Percentiles rank a stretch among this genome's conserved stretches.
These are phyloP conservation scores for Perca fluviatilis DNA, from an alignment of 2,113 vertebrate genomes.

Conservation along the genomic window DNA sequence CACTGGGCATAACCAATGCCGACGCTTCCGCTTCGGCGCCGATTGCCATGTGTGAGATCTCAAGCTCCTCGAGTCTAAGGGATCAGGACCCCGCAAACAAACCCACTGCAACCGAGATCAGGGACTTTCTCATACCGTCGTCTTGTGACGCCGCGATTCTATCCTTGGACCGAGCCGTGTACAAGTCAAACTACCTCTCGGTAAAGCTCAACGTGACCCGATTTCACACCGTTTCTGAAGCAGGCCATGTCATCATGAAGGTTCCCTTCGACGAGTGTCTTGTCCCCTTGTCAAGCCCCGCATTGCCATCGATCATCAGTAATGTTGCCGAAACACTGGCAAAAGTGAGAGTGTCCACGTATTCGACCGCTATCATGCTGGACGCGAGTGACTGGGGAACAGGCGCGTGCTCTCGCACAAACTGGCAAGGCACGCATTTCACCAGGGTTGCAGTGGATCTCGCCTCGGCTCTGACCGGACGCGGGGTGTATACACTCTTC, in stretches of 20 bases:
- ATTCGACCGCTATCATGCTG: background rate
- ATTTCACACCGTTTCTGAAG: background rate
- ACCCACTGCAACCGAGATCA: background rate
- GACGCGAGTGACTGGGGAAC: background rate
- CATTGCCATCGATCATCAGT: no score
- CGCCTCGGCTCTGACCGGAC: background rate
- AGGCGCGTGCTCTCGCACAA: background rate
- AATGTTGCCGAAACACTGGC: background rate
- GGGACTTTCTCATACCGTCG: background rate
- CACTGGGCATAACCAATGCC: background rate
- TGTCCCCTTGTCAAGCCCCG: no score
- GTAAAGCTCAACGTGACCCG: background rate
- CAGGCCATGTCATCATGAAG: background rate
- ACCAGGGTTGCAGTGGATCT: background rate
- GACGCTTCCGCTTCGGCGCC: background rate
- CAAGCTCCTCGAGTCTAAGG: no score
- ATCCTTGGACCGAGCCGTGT: background rate
- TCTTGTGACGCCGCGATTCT: background rate
- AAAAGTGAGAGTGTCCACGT: background rate
- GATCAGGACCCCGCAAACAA: accelerated
- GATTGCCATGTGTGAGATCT: no score
- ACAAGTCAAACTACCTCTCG: background rate
- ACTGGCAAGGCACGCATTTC: background rate
- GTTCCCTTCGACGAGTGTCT: background rate
- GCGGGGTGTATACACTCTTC: background rate